Conservation (phyloP, 2,888 invertebrate genomes). For the Spilosoma lubricipeda region DNA sequence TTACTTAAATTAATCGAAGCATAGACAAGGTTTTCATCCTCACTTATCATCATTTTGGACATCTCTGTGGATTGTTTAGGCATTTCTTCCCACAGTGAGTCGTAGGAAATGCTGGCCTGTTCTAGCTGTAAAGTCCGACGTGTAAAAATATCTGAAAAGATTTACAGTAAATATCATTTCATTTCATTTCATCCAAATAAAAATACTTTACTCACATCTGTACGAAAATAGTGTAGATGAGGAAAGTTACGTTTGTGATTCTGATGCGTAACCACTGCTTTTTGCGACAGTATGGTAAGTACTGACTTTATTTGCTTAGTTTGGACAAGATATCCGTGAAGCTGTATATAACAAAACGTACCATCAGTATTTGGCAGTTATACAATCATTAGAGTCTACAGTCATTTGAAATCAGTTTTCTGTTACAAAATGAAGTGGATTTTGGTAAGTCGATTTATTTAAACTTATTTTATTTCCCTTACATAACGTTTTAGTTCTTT, state of each 20-base stretch:
- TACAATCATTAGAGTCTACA: neutral
- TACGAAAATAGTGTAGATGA: neutral
- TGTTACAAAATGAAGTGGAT: slow-evolving; percentile 14
- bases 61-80: too few relatives aligned
- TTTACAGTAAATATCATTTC: too few relatives aligned
- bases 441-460: slow-evolving; percentile 6
- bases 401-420: neutral
- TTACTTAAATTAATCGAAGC: too few relatives aligned
- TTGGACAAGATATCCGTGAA: neutral
- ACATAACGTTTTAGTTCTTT: neutral
- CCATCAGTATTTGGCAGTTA: neutral
- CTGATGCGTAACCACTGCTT: neutral
- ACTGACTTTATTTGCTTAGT: neutral
- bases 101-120: too few relatives aligned
- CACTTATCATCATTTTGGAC: too few relatives aligned
- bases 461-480: neutral
- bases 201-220: neutral
- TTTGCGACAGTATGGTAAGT: neutral
- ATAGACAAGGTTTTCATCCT: neutral
- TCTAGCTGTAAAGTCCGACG: too few relatives aligned
- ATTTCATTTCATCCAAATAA: neutral
- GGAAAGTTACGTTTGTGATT: neutral
- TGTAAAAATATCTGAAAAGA: too few relatives aligned
- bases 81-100: too few relatives aligned
- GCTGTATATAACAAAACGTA: slow-evolving; percentile 1